Evolutionary conservation across 2,113 vertebrate genomes (phyloP).

Genomic region (Chlorodrepanis virens): DNA sequence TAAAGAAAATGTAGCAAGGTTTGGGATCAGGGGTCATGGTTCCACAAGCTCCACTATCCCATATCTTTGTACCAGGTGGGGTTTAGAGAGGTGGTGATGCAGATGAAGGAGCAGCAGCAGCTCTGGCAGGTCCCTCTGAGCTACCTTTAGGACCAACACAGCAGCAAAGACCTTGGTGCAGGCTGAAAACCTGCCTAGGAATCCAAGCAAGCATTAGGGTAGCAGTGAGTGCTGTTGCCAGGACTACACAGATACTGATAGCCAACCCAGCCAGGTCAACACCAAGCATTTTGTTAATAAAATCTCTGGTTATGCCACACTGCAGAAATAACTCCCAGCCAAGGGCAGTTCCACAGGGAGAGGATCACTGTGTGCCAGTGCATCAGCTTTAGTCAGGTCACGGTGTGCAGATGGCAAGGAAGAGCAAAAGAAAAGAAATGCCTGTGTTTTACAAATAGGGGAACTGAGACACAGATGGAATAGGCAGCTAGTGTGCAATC

Average conservation of each 20-base stretch:
- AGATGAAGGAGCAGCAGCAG: background rate
- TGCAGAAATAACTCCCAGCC: background rate
- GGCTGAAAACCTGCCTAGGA: background rate
- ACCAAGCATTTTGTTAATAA: background rate
- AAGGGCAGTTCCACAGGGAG: background rate
- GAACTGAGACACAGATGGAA: background rate
- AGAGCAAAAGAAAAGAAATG: background rate
- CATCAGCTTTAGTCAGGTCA: background rate
- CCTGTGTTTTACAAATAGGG: background rate
- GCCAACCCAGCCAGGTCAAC: background rate
- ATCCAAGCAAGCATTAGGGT: background rate
- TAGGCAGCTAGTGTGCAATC: background rate
- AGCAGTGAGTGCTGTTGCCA: background rate
- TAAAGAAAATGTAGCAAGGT: background rate
- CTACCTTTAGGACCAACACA: background rate
- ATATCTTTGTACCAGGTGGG: background rate
- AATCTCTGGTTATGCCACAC: background rate
- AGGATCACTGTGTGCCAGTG: fast-evolving
- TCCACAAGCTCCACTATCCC: background rate
- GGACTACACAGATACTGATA: background rate
- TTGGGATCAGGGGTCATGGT: background rate
- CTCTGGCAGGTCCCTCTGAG: background rate
- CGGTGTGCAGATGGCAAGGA: background rate
- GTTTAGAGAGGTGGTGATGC: background rate
- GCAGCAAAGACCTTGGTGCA: background rate